A percentile compares a stretch with the other conserved stretches of the same genome.
Conservation (phyloP, 2,888 invertebrate species). For the Patella pellucida region DNA sequence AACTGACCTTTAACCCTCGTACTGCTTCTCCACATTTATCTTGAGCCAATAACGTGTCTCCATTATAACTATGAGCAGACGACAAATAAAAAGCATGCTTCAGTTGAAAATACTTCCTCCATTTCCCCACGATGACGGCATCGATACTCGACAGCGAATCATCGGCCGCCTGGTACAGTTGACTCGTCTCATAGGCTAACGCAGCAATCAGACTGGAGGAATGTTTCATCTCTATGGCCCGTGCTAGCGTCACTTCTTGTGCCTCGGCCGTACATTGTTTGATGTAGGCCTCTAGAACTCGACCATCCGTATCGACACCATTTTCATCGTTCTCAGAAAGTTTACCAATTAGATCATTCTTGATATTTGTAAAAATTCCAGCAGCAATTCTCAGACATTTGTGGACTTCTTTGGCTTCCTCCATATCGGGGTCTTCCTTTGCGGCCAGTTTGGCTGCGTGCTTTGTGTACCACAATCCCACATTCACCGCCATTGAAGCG, state of each 20-base stretch:
- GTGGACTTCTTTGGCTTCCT: conserved; percentile 78
- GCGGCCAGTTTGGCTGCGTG: conserved; percentile 78
- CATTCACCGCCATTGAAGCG: conserved; percentile 75
- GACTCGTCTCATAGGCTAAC: conserved; percentile 77
- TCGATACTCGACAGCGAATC: conserved; percentile 74
- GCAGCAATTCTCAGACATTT: conserved; percentile 76
- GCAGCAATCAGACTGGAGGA: conserved; percentile 76
- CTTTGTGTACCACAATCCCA: conserved; percentile 78
- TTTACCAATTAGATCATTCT: conserved; percentile 67
- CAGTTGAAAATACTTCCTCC: conserved; percentile 76
- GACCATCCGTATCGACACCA: conserved; percentile 75
- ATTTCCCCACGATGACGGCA: conserved; percentile 74
- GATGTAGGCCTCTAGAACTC: conserved; percentile 76
- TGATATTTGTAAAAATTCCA: conserved; percentile 76
- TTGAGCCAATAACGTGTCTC: conserved; percentile 75
- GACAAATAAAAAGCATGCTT: conserved; percentile 77
- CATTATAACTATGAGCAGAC: conserved; percentile 77
- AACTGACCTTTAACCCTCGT: conserved; percentile 75
- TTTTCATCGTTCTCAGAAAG: conserved; percentile 70
- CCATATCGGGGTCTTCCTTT: conserved; percentile 75
- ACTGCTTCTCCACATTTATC: conserved; percentile 80
- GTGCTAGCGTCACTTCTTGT: conserved; percentile 78
- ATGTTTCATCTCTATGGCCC: conserved; percentile 79
- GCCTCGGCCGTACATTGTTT: conserved; percentile 79
- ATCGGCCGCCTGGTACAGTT: conserved; percentile 76